These are phyloP conservation scores for Salmo trutta DNA, from an alignment of 2,797 vertebrate species.

Conservation along the genomic window DNA sequence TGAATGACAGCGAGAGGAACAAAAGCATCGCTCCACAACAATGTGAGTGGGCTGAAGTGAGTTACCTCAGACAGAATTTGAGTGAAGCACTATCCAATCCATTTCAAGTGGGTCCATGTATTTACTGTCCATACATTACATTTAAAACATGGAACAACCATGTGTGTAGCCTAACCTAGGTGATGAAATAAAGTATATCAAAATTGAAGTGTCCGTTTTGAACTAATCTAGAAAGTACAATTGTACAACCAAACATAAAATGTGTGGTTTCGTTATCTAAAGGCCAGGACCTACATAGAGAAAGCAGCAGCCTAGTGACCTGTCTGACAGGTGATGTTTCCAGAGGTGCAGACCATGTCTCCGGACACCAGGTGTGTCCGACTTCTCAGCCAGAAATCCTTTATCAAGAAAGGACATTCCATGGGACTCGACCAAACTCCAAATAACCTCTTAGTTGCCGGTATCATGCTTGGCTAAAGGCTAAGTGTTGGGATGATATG, in stretches of 20 bases:
- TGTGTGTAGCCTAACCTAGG: not conserved
- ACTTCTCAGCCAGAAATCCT: not conserved
- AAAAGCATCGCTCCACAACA: conserved; percentile 32
- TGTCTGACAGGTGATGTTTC: conserved; percentile 5
- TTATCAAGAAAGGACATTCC: not conserved
- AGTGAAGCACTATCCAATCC: not conserved
- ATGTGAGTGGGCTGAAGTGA: conserved; percentile 41
- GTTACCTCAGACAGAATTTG: not conserved
- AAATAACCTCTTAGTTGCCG: not conserved
- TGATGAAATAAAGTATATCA: not conserved
- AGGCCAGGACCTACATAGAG: not conserved
- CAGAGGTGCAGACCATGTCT: not conserved
- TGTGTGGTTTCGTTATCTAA: not conserved
- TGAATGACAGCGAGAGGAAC: conserved; percentile 26
- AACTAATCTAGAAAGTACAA: not conserved
- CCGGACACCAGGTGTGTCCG: conserved; percentile 16
- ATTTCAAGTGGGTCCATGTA: not conserved
- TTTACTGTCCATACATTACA: not conserved
- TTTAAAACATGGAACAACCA: not conserved
- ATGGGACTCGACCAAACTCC: not conserved
- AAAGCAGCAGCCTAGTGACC: conserved; percentile 30
- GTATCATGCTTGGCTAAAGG: not conserved
- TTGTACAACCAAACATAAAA: not conserved
- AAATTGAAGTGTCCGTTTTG: not conserved
- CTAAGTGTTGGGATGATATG: not conserved